Base-by-base conservation (phyloP, 2,113 vertebrate species). In the Romanogobio albipinnatus region DNA sequence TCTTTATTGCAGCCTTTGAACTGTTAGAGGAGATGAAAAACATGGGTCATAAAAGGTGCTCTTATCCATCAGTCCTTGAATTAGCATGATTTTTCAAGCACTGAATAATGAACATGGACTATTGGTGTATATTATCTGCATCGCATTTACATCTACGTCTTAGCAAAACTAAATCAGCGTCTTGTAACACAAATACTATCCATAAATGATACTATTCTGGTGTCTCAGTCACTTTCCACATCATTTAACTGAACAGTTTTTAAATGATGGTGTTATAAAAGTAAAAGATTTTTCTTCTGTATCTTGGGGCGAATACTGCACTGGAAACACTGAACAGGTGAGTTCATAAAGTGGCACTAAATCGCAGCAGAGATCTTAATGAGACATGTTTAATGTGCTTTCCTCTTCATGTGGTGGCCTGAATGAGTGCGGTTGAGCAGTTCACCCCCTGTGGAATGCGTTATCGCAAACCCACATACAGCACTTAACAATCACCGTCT, bases 11-110 rank as follows among this genome's bases (percentile, higher is more conserved):
- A 33, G 24, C 79, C 74, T 58, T 83, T 66, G 33, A 78, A 83
- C 75, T 49, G 33, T 76, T 74, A 10, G 11, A 24, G 29, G 22
- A 59, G 73, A 78, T 68, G 61, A 29, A 74, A 81, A 83, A n/a
- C 39, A 8, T 29, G 36, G 56, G 61, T 13, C 86, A 53, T 49
- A 61, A 51, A 13, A 36, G 43, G 53, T 45, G 47, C 33, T 84
- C 39, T 33, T 29, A 62, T 76, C 49, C 26, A 24, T n/a, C 58
- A 82, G 86, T 49, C 43, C 61, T 76, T 71, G 39, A 82, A 83
- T 73, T 79, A 83, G 56, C 75, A 87, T 79, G 56, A 83, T 87
- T 79, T 85, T 4, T 53, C 66, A 71, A 66, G 76, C 77, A n/a
- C 49, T 15, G 71, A 73, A 73, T 71, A 43, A 82, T 81, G 64